These are phyloP conservation scores for Virgularia gustaviana DNA, from an alignment of 92 coral and sea anemone genomes.

Conservation along the genomic window DNA sequence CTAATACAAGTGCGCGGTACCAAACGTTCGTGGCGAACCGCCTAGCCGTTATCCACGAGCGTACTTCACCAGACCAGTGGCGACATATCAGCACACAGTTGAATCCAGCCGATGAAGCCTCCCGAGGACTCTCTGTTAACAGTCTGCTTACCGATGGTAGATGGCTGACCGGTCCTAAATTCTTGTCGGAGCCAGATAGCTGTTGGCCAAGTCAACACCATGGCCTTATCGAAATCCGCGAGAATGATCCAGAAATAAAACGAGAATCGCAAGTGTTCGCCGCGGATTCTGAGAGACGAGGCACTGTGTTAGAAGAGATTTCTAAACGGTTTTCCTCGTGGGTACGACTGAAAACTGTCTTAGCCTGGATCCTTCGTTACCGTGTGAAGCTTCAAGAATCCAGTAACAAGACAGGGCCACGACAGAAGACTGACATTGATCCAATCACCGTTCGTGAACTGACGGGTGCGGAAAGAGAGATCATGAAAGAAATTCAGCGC, in stretches of 20 bases:
- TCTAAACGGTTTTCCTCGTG: conserved; percentile 24
- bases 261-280: conserved; percentile 5
- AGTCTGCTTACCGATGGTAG: conserved; percentile 22
- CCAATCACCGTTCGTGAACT: conserved; percentile 28
- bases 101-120: conserved; percentile 34
- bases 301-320: neutral
- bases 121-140: conserved; percentile 41
- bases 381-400: conserved; percentile 9
- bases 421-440: neutral
- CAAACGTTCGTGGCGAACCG: conserved; percentile 41
- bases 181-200: conserved; percentile 8
- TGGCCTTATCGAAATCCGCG: neutral
- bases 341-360: conserved; percentile 10
- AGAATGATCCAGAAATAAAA: conserved; percentile 45
- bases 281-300: neutral
- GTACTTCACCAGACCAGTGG: conserved; percentile 18
- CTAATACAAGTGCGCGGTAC: conserved; percentile 13
- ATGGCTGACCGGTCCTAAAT: conserved; percentile 45
- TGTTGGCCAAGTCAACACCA: conserved; percentile 11
- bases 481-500: conserved; percentile 6
- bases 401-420: neutral
- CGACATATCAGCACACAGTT: conserved; percentile 2
- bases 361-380: conserved; percentile 43
- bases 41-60: neutral
- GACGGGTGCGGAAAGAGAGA: conserved; percentile 29